Conservation (phyloP, 2,113 vertebrate species). For the Furnarius figulus region DNA sequence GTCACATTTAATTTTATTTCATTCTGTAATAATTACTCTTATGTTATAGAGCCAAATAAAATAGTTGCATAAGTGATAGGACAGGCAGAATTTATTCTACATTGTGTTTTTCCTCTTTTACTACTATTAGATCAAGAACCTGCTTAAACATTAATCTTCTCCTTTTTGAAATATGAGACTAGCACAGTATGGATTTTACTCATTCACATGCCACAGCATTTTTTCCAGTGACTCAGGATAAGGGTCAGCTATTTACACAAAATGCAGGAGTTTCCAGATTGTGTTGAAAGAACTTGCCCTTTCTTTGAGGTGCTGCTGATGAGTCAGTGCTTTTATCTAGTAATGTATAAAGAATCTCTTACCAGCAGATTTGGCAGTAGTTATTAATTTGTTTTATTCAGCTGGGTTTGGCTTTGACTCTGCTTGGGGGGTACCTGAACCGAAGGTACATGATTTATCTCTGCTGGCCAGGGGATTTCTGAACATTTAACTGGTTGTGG, state of each 20-base stretch:
- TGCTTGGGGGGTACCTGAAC: neutral
- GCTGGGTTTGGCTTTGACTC: neutral
- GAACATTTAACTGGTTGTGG: neutral
- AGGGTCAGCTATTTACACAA: constrained; percentile 70
- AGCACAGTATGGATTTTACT: constrained; percentile 56
- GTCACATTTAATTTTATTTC: neutral
- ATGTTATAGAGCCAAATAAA: neutral
- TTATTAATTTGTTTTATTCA: neutral
- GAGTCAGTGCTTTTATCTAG: constrained; percentile 59
- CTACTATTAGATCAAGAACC: neutral
- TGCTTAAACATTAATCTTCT: constrained; percentile 46
- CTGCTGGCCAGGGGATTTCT: neutral
- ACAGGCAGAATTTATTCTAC: neutral
- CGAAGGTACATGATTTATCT: neutral
- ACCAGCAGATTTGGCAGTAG: constrained; percentile 30
- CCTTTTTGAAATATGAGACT: constrained; percentile 60
- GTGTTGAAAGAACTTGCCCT: constrained; percentile 68
- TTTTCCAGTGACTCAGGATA: constrained; percentile 75
- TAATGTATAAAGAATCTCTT: constrained; percentile 23
- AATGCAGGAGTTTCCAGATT: constrained; percentile 73
- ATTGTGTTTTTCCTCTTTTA: neutral
- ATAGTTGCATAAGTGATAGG: neutral
- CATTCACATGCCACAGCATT: constrained; percentile 64
- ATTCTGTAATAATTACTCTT: neutral
- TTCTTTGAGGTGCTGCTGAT: constrained; percentile 47